Base-by-base conservation (phyloP, 92 coral and sea anemone species). In the Umimayanthus chanpuru region DNA sequence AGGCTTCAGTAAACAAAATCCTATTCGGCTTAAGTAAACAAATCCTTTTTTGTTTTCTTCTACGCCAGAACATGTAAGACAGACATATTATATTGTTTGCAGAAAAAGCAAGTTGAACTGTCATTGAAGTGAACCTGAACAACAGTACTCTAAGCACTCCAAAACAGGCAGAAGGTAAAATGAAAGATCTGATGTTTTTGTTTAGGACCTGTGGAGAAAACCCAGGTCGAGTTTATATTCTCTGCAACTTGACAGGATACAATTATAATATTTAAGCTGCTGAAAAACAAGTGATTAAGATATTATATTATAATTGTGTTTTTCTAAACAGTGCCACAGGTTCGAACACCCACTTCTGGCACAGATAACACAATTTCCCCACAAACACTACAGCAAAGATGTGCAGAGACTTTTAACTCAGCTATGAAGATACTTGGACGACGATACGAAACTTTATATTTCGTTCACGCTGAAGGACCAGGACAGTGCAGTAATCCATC, bases 371-470 rank as follows among this genome's bases (percentile, higher is more conserved):
- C 76, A 67, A 85, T 53, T 32, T 81, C 87, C 55, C 82, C 91
- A 32, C 61, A 61, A 65, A 83, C 88, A 61, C 29, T 76, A 30
- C 41, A 82, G 56, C 71, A 50, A 39, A 77, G 85, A 85, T 77
- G 73, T 41, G 64, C 58, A 21, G 88, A 85, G 25, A 89, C 88
- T 49, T 82, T 67, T 29, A 8, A 66, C 47, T 71, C 78, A 21
- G 89, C 94, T 32, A 71, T 85, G 79, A 36, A 67, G 81, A 85
- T 92, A 30, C 92, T 86, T 74, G 90, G 94, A 25, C n/a, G n/a
- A n/a, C n/a, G n/a, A n/a, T n/a, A n/a, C n/a, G n/a, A n/a, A n/a
- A n/a, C n/a, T n/a, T n/a, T n/a, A n/a, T n/a, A n/a, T n/a, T n/a
- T n/a, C n/a, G n/a, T n/a, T n/a, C n/a, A n/a, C n/a, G n/a, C n/a